Evolutionary conservation across 2,888 invertebrate species (phyloP).

Genomic region (Epirrhoe tristata): DNA sequence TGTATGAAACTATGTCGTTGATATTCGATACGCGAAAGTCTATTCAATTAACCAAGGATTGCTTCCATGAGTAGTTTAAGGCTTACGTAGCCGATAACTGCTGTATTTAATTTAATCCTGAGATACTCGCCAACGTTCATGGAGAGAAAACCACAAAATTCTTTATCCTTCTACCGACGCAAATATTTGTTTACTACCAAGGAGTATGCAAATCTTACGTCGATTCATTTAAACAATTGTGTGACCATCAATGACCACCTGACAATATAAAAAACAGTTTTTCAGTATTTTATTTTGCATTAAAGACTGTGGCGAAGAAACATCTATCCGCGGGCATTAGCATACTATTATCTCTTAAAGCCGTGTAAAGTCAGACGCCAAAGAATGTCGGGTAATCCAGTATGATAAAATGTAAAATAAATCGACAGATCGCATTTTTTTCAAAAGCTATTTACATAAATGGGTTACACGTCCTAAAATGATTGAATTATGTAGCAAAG

Average conservation of each 20-base stretch:
- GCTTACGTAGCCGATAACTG: constrained; percentile 44
- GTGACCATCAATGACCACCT: constrained; percentile 12
- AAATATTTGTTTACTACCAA: constrained; percentile 18
- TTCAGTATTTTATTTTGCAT: constrained; percentile 52
- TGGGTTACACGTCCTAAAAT: constrained; percentile 53
- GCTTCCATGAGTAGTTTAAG: constrained; percentile 49
- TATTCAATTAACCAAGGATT: constrained; percentile 65
- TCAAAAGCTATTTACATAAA: constrained; percentile 54
- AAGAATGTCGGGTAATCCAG: constrained; percentile 64
- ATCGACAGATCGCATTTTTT: constrained; percentile 50
- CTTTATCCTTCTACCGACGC: constrained; percentile 8
- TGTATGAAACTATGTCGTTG: constrained; percentile 73
- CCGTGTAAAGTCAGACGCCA: constrained; percentile 60
- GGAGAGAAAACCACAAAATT: constrained; percentile 19
- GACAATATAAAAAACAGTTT: constrained; percentile 42
- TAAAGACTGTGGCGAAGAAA: constrained; percentile 53
- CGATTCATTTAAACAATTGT: constrained; percentile 16
- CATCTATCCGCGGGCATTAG: constrained; percentile 63
- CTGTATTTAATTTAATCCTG: constrained; percentile 23
- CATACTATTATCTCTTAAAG: constrained; percentile 70
- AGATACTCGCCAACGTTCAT: constrained; percentile 20
- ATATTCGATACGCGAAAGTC: constrained; percentile 69
- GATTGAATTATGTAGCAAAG: constrained; percentile 51
- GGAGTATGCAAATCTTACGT: constrained; percentile 16
- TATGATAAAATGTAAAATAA: constrained; percentile 62